These are phyloP conservation scores for Pyrocoelia pectoralis DNA, from an alignment of 2,888 invertebrate genomes.

Conservation along the genomic window DNA sequence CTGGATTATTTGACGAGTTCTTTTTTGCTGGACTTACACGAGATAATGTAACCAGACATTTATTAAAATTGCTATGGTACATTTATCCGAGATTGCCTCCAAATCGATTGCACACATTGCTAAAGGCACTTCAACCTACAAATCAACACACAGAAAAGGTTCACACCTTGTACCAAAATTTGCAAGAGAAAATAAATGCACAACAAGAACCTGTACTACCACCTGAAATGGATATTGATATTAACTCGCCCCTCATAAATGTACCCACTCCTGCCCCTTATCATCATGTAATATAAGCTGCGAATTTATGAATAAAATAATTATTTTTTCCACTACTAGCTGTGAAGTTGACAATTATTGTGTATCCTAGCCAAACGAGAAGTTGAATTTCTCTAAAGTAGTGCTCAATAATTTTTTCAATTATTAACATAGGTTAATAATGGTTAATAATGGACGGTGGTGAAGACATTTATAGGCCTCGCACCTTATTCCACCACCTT, in stretches of 20 bases:
- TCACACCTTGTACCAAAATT: slow-evolving; percentile 77
- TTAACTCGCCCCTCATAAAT: slow-evolving; percentile 85
- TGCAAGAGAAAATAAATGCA: slow-evolving; percentile 80
- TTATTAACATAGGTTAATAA: too few relatives aligned
- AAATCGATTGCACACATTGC: slow-evolving; percentile 78
- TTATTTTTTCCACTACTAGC: too few relatives aligned
- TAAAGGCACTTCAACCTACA: slow-evolving; percentile 81
- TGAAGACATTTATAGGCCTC: too few relatives aligned
- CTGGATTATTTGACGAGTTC: slow-evolving; percentile 94
- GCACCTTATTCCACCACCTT: too few relatives aligned
- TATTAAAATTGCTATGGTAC: slow-evolving; percentile 90
- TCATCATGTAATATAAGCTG: slow-evolving; percentile 34
- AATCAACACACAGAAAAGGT: slow-evolving; percentile 86
- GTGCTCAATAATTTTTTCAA: too few relatives aligned
- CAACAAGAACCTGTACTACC: slow-evolving; percentile 70
- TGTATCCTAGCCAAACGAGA: too few relatives aligned
- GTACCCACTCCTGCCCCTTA: slow-evolving; percentile 84
- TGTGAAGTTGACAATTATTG: too few relatives aligned
- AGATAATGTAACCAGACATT: slow-evolving; percentile 92
- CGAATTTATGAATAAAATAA: not conserved
- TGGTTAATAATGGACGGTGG: too few relatives aligned
- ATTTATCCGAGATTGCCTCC: slow-evolving; percentile 86
- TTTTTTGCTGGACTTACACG: slow-evolving; percentile 88
- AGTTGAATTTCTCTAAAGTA: too few relatives aligned
- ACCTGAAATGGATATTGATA: slow-evolving; percentile 71